phyloP scores from a whole-genome alignment of 2,113 vertebrate species.

The Ameiurus melas region DNA sequence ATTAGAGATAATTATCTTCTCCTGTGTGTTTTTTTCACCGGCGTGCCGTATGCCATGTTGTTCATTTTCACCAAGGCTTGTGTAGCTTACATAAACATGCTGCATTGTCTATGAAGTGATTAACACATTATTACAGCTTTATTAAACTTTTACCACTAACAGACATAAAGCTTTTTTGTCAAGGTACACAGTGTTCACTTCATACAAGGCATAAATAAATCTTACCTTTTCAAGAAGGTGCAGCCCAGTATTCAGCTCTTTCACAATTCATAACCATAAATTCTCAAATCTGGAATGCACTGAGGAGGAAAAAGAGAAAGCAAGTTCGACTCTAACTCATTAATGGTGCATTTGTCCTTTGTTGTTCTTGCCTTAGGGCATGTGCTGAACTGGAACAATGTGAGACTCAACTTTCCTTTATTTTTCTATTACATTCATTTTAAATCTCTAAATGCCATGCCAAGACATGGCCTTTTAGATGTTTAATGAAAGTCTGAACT shows the following conservation, averaged over 20 bases:
- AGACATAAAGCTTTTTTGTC: neutral
- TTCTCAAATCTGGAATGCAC: slow-evolving; percentile 42
- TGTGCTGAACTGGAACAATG: slow-evolving; percentile 36
- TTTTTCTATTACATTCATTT: slow-evolving; percentile 37
- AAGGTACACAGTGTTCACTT: neutral
- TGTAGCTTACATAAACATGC: slow-evolving; percentile 26
- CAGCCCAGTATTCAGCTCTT: slow-evolving; percentile 14
- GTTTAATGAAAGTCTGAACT: slow-evolving; percentile 25
- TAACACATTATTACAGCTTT: neutral
- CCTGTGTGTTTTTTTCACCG: slow-evolving; percentile 50
- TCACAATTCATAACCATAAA: neutral
- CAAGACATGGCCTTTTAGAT: slow-evolving; percentile 20
- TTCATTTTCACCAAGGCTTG: slow-evolving; percentile 39
- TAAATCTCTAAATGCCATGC: slow-evolving; percentile 29
- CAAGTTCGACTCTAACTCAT: slow-evolving; percentile 52
- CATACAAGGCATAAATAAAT: neutral
- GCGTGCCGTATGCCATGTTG: slow-evolving; percentile 42
- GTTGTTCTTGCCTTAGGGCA: slow-evolving; percentile 43
- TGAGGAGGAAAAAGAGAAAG: slow-evolving; percentile 43
- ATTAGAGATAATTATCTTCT: slow-evolving; percentile 55
- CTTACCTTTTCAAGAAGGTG: slow-evolving; percentile 55
- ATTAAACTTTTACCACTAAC: neutral
- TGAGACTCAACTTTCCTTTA: slow-evolving; percentile 33
- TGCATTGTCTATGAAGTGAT: slow-evolving; percentile 43
- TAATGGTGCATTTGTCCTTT: slow-evolving; percentile 58